Evolutionary conservation across 2,888 invertebrate species (phyloP), one percentile per base, ranked within the genome.

Genomic region (Invenusta paracnida): DNA sequence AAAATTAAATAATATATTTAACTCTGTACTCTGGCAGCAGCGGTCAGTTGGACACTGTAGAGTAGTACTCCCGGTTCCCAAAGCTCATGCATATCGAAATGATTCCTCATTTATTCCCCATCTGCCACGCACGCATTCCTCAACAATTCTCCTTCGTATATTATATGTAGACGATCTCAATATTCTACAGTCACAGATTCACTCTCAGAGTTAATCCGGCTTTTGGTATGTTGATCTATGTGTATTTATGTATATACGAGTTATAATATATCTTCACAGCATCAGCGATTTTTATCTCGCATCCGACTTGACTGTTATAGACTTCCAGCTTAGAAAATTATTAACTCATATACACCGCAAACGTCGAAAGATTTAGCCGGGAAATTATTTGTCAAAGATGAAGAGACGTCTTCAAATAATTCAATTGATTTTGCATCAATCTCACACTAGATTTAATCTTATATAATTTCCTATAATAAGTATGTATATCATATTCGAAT

Each of bases 321-420:
- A n/a, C n/a, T n/a, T n/a, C n/a, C n/a, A n/a, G n/a, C n/a, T n/a
- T n/a, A n/a, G n/a, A n/a, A n/a, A n/a, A n/a, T n/a, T n/a, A n/a
- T n/a, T n/a, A n/a, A n/a, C n/a, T n/a, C n/a, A 48, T 48, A 48
- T 48, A 48, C 48, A 48, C 5, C 5, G 17, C 2, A 73, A 23
- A 73, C 73, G 17, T 73, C 73, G 23, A 25, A 73, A 2, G 73
- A 73, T 5, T 73, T 25, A 73, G 25, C 27, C 11, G 73, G 73
- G 73, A 73, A 73, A 73, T 73, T 5, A 73, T 73, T 73, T 73
- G 73, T 73, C 73, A 73, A 73, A 73, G 73, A 73, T 73, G 73
- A 73, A 73, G 73, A 73, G 73, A 25, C 73, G 17, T 23, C 73
- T 73, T 23, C 73, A 23, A 23, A 2, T 73, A 73, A 73, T 23